These are phyloP conservation scores for Hycleus cichorii DNA, from an alignment of 1,140 invertebrate genomes.

Conservation along the genomic window DNA sequence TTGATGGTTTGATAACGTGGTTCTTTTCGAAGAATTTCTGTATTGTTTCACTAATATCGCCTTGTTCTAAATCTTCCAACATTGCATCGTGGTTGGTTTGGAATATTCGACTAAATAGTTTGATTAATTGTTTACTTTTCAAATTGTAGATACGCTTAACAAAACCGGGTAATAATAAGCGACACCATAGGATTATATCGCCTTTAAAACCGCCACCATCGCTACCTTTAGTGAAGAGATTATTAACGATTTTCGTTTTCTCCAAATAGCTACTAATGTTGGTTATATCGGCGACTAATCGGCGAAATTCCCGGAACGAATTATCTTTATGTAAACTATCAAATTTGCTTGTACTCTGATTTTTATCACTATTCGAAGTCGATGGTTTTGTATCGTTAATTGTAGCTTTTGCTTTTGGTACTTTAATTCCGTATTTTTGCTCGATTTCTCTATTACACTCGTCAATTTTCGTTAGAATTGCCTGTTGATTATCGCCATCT, in stretches of 20 bases:
- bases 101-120: slow-evolving; percentile 80
- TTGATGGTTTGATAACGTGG: slow-evolving; percentile 48
- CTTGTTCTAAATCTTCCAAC: slow-evolving; percentile 78
- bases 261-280: slow-evolving; percentile 69
- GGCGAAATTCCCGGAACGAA: slow-evolving; percentile 69
- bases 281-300: slow-evolving; percentile 68
- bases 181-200: slow-evolving; percentile 74
- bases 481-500: slow-evolving; percentile 57
- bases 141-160: slow-evolving; percentile 83
- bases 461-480: slow-evolving; percentile 53
- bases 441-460: slow-evolving; percentile 49
- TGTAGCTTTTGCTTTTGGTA: slow-evolving; percentile 32
- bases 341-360: background rate
- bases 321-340: slow-evolving; percentile 50
- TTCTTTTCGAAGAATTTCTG: slow-evolving; percentile 69
- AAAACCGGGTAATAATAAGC: slow-evolving; percentile 73
- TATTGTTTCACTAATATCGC: slow-evolving; percentile 87
- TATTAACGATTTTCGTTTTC: slow-evolving; percentile 70
- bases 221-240: slow-evolving; percentile 61
- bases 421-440: slow-evolving; percentile 45
- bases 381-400: background rate
- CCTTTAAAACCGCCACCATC: slow-evolving; percentile 64
- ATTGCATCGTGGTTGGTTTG: slow-evolving; percentile 66
- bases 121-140: slow-evolving; percentile 85
- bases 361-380: background rate